Evolutionary conservation across 1,140 invertebrate genomes (phyloP).

Genomic region (Brachionus rubens): DNA sequence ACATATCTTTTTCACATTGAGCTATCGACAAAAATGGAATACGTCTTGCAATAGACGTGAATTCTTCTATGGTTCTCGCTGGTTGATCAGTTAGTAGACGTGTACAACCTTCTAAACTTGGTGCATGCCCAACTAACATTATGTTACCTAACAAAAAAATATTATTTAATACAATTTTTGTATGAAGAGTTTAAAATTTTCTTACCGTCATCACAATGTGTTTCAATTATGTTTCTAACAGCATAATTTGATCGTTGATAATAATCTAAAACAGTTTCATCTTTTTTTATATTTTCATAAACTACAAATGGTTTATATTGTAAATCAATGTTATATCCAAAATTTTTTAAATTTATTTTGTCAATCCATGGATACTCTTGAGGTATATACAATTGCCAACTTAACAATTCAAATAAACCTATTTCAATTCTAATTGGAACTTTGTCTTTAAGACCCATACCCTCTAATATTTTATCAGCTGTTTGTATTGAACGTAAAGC

Average conservation of each 20-base stretch:
- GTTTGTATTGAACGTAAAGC: slow-evolving; percentile 44
- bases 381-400: slow-evolving; percentile 39
- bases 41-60: background rate
- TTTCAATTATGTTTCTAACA: background rate
- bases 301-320: background rate
- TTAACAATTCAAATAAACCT: slow-evolving; percentile 45
- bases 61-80: background rate
- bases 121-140: slow-evolving; percentile 42
- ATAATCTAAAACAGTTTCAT: slow-evolving; percentile 28
- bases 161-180: too few species aligned
- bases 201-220: slow-evolving; percentile 28
- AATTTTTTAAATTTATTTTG: slow-evolving; percentile 13
- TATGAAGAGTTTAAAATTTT: too few species aligned
- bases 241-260: slow-evolving; percentile 23
- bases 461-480: slow-evolving; percentile 43
- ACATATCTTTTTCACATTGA: slow-evolving; percentile 41
- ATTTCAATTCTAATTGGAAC: slow-evolving; percentile 44
- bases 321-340: slow-evolving; percentile 40
- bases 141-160: slow-evolving; percentile 23
- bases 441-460: slow-evolving; percentile 23
- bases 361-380: slow-evolving; percentile 23
- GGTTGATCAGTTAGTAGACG: background rate
- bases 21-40: slow-evolving; percentile 45
- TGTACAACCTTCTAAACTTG: slow-evolving; percentile 33
- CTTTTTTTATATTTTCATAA: slow-evolving; percentile 35